Percentiles rank a stretch among this genome's conserved stretches.
Evolutionary conservation across 2,888 invertebrate species (phyloP).

Genomic region (Acanthosepion pharaonis): DNA sequence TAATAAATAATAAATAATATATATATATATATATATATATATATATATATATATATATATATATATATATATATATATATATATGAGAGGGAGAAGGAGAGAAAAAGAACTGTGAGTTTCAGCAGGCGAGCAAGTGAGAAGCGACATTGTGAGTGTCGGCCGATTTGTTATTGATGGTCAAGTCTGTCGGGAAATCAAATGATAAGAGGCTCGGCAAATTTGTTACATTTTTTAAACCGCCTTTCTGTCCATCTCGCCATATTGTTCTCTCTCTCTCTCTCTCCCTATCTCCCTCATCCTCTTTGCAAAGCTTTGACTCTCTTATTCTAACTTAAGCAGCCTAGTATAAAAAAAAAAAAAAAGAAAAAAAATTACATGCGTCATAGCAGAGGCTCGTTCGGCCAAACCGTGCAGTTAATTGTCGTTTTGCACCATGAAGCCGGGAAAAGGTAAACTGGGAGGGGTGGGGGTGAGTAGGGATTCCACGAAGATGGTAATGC

Average conservation of each 20-base stretch:
- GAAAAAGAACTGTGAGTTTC: neutral
- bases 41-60: neutral
- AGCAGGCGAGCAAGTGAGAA: neutral
- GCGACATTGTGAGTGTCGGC: neutral
- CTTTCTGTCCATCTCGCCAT: neutral
- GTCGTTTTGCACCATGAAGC: neutral
- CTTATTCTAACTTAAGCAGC: neutral
- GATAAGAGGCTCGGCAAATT: neutral
- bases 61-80: neutral
- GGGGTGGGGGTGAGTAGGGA: neutral
- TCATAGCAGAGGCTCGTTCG: neutral
- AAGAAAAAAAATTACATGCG: neutral
- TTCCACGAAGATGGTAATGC: neutral
- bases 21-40: neutral
- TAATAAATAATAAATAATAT: neutral
- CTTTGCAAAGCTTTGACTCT: neutral
- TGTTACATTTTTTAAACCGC: conserved; percentile 33
- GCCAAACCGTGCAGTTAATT: neutral
- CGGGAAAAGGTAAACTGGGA: neutral
- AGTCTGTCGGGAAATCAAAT: conserved; percentile 33
- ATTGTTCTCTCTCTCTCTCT: neutral
- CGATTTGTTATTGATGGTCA: conserved; percentile 13
- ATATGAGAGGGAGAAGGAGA: neutral
- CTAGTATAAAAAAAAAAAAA: neutral
- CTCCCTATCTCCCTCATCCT: neutral